phyloP scores from a whole-genome alignment of 2,888 invertebrate genomes.

The Ypsolopha sequella region DNA sequence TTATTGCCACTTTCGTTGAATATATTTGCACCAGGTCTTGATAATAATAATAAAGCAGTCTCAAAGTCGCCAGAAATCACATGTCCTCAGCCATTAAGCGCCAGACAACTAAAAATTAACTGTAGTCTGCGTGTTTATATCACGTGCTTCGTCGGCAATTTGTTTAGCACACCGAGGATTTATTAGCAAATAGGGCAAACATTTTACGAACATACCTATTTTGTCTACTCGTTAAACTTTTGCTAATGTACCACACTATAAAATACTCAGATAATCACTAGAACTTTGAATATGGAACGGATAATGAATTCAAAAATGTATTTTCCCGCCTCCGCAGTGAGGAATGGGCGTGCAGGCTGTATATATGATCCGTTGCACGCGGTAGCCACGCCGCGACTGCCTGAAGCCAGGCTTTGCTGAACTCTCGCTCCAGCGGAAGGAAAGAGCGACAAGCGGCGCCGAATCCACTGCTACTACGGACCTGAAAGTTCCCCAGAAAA shows the following conservation, averaged over 20 bases:
- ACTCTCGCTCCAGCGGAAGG: not conserved
- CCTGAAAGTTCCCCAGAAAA: too few species aligned
- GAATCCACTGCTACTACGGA: too few species aligned
- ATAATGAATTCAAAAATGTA: too few species aligned
- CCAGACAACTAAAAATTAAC: not conserved
- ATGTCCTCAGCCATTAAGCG: too few species aligned
- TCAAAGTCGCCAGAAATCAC: not conserved
- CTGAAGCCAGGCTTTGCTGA: not conserved
- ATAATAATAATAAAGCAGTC: not conserved
- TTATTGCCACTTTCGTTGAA: not conserved
- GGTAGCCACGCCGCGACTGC: slow-evolving; percentile 7
- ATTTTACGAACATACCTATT: too few species aligned
- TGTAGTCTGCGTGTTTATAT: not conserved
- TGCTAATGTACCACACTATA: too few species aligned
- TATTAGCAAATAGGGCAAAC: slow-evolving; percentile 43
- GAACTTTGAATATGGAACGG: too few species aligned
- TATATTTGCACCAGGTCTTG: too few species aligned
- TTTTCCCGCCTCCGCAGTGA: too few species aligned
- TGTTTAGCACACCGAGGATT: slow-evolving; percentile 26
- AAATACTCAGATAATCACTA: too few species aligned
- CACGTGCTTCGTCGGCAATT: not conserved
- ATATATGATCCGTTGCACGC: slow-evolving; percentile 1
- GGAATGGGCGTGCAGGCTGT: too few species aligned
- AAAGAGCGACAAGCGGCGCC: not conserved
- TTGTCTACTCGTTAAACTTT: too few species aligned